Conservation (phyloP, 2,888 invertebrate species). For the Aquatica leii region DNA sequence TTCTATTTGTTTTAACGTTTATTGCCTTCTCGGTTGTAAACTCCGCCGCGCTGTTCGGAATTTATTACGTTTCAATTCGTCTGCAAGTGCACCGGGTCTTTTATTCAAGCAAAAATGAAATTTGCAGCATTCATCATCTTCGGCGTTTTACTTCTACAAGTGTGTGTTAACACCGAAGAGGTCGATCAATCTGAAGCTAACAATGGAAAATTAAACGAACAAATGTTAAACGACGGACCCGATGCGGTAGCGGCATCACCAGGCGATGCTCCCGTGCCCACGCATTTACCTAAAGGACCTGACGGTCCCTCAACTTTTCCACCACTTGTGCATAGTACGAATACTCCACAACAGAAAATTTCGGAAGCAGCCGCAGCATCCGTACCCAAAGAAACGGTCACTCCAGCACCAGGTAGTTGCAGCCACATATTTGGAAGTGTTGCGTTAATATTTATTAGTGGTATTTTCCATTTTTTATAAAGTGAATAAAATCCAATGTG, state of each 20-base stretch:
- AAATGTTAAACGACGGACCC: background rate
- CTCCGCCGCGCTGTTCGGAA: background rate
- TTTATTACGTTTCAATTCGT: background rate
- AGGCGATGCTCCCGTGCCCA: too few relatives aligned
- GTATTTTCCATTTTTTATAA: background rate
- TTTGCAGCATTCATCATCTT: background rate
- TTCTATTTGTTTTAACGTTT: constrained; percentile 9
- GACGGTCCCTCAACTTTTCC: too few relatives aligned
- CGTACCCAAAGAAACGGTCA: background rate
- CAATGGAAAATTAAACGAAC: background rate
- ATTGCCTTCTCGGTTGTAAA: constrained; percentile 1
- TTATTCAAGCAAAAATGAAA: constrained; percentile 1
- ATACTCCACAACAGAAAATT: too few relatives aligned
- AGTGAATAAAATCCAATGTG: background rate
- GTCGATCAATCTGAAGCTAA: background rate
- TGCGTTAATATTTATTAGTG: background rate
- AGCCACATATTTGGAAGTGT: background rate
- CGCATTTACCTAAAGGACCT: too few relatives aligned
- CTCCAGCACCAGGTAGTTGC: background rate
- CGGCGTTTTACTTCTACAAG: background rate
- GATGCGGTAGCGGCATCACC: too few relatives aligned
- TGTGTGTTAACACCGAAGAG: background rate
- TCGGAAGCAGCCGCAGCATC: background rate
- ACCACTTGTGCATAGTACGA: too few relatives aligned
- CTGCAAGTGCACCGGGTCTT: too few relatives aligned